These are phyloP conservation scores for Prunella himalayana DNA, from an alignment of 2,113 vertebrate genomes.

Conservation along the genomic window DNA sequence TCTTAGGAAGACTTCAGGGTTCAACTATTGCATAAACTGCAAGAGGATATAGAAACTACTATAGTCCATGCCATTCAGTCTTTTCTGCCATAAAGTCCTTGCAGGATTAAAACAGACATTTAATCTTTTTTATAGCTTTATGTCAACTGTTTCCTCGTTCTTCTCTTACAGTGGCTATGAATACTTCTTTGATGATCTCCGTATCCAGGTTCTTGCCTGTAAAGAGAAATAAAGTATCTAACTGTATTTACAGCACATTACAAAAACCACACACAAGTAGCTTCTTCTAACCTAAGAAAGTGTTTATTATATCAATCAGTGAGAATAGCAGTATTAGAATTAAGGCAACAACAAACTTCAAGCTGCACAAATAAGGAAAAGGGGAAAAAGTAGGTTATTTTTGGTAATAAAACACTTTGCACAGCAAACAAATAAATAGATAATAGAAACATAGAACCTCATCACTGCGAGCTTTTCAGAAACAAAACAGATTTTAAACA, in stretches of 20 bases:
- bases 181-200: constrained; percentile 81
- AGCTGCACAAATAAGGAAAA: neutral
- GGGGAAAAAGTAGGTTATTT: accelerated
- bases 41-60: neutral
- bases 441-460: neutral
- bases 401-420: neutral
- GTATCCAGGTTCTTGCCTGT: constrained; percentile 91
- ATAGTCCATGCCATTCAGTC: neutral
- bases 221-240: constrained; percentile 39
- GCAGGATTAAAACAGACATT: neutral
- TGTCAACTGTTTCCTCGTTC: constrained; percentile 33
- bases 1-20: neutral
- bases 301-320: neutral
- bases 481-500: neutral
- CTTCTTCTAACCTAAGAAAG: neutral
- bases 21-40: neutral
- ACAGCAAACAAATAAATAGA: neutral
- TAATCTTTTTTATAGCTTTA: neutral
- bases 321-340: neutral
- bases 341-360: neutral
- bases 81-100: neutral
- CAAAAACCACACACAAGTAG: neutral
- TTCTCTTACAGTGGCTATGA: constrained; percentile 72
- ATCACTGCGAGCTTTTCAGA: neutral
- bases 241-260: neutral